Evolutionary conservation across 2,113 vertebrate species (phyloP).

Genomic region (Dicerorhinus sumatrensis): DNA sequence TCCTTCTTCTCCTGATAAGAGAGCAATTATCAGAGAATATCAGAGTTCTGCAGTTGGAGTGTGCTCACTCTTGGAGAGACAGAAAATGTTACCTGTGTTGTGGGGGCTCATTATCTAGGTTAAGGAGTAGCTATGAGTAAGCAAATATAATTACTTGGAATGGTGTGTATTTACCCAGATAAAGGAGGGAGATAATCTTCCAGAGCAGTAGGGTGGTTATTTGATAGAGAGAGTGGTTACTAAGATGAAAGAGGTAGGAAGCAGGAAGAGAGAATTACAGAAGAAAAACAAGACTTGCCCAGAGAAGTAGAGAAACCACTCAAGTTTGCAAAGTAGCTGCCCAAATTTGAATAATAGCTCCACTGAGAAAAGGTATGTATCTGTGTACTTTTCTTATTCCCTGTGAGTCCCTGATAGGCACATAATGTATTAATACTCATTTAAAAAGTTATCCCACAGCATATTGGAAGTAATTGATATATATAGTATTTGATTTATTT

Average conservation of each 20-base stretch:
- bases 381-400: neutral
- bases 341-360: constrained; percentile 18
- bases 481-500: constrained; percentile 11
- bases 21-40: constrained; percentile 30
- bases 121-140: constrained; percentile 14
- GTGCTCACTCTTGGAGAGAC: constrained; percentile 20
- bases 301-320: neutral
- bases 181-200: constrained; percentile 51
- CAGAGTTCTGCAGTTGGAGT: neutral
- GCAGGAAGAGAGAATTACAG: neutral
- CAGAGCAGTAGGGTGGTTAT: constrained; percentile 13
- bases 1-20: neutral
- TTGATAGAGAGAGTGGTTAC: constrained; percentile 44
- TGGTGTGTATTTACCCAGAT: constrained; percentile 51
- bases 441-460: neutral
- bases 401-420: neutral
- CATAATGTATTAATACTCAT: neutral
- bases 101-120: constrained; percentile 13
- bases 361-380: neutral
- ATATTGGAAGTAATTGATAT: neutral
- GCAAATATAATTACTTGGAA: constrained; percentile 47
- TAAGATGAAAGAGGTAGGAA: constrained; percentile 14
- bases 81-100: constrained; percentile 50
- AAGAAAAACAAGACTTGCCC: constrained; percentile 42
- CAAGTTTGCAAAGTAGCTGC: constrained; percentile 18